These are phyloP conservation scores for Microcebus tavaratra DNA, from an alignment of 2,113 vertebrate species.

Conservation along the genomic window DNA sequence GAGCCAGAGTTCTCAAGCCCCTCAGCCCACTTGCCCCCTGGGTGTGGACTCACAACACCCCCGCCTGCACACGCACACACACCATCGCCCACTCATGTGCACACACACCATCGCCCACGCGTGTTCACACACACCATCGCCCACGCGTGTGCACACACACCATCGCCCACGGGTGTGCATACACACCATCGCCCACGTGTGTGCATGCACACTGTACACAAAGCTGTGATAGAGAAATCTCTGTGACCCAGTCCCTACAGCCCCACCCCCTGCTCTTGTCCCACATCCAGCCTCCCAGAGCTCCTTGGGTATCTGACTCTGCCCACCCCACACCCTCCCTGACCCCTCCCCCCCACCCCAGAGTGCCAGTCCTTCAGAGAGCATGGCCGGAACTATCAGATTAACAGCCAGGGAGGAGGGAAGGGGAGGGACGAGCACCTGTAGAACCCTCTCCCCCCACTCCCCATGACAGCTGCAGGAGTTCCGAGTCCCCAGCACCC, in stretches of 20 bases:
- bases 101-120: neutral
- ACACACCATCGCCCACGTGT: neutral
- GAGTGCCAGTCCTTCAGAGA: slow-evolving; percentile 45
- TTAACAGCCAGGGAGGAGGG: slow-evolving; percentile 54
- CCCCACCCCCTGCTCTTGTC: neutral
- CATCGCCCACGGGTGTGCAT: neutral
- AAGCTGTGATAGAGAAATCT: neutral
- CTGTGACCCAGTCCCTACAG: neutral
- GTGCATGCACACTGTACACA: no score
- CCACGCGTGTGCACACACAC: neutral
- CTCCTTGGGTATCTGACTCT: neutral
- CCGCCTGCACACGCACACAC: no score
- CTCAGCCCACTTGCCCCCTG: neutral
- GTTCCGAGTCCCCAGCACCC: slow-evolving; percentile 34
- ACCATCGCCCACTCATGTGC: neutral
- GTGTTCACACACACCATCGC: neutral
- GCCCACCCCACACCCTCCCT: neutral
- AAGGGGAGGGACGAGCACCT: slow-evolving; percentile 36
- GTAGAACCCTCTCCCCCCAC: slow-evolving; percentile 24
- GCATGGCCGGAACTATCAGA: slow-evolving; percentile 58
- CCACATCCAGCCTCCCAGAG: neutral
- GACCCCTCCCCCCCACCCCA: neutral
- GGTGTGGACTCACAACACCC: neutral
- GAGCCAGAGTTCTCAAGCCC: neutral
- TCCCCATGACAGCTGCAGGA: slow-evolving; percentile 64